phyloP scores from a whole-genome alignment of 2,113 vertebrate species.

The Caranx ignobilis region DNA sequence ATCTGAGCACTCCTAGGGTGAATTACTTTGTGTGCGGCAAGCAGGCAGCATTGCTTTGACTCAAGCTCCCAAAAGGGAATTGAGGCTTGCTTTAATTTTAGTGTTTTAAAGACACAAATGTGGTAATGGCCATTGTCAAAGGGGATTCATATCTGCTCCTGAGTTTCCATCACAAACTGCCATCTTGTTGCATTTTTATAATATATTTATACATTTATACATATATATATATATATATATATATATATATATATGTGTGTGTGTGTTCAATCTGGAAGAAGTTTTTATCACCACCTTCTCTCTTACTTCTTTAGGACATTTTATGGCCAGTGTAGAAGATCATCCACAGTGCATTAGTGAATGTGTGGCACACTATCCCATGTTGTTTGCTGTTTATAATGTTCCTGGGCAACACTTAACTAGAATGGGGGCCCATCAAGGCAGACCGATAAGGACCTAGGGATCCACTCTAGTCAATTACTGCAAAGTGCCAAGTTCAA shows the following conservation, averaged over 20 bases:
- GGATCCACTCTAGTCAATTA: slow-evolving; percentile 83
- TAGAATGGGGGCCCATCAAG: slow-evolving; percentile 74
- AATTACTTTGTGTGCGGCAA: slow-evolving; percentile 71
- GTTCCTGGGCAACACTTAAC: slow-evolving; percentile 70
- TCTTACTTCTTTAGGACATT: slow-evolving; percentile 33
- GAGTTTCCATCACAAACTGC: slow-evolving; percentile 33
- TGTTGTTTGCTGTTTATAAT: slow-evolving; percentile 71
- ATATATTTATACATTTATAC: too few relatives aligned
- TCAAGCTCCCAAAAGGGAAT: slow-evolving; percentile 61
- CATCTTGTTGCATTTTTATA: slow-evolving; percentile 35
- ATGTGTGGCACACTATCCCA: slow-evolving; percentile 33
- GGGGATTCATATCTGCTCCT: slow-evolving; percentile 27
- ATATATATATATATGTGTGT: too few relatives aligned
- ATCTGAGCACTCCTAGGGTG: slow-evolving; percentile 73
- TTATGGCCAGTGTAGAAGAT: slow-evolving; percentile 32
- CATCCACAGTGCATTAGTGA: slow-evolving; percentile 55
- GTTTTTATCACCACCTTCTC: slow-evolving; percentile 32
- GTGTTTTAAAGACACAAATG: slow-evolving; percentile 54
- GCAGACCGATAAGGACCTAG: slow-evolving; percentile 75
- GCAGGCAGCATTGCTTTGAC: slow-evolving; percentile 64
- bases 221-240: too few relatives aligned
- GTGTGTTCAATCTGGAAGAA: slow-evolving; percentile 22
- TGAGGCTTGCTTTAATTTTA: slow-evolving; percentile 59
- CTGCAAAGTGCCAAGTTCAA: slow-evolving; percentile 80
- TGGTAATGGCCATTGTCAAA: slow-evolving; percentile 51